phyloP scores from a whole-genome alignment of 2,888 invertebrate genomes.

The Plusia festucae region DNA sequence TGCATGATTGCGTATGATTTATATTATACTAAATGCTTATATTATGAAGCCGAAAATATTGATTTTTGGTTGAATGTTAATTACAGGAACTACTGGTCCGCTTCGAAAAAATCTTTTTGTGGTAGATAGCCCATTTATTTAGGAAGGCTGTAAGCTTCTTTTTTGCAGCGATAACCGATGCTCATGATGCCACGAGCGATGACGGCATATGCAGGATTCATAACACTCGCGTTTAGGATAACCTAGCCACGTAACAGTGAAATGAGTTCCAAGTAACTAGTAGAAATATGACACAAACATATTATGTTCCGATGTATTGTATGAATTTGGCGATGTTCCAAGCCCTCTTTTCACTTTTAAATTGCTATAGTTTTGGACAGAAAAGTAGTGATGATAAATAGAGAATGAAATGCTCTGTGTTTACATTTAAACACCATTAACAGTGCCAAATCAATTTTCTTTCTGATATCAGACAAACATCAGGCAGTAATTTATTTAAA shows the following conservation, averaged over 20 bases:
- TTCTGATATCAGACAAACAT: background rate
- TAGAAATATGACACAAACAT: conserved; percentile 14
- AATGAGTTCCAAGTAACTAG: background rate
- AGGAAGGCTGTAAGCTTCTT: too few relatives aligned
- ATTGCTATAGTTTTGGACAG: conserved; percentile 45
- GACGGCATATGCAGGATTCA: background rate
- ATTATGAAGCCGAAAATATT: too few relatives aligned
- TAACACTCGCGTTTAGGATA: background rate
- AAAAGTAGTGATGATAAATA: conserved; percentile 43
- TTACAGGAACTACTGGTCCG: too few relatives aligned
- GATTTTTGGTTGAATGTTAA: too few relatives aligned
- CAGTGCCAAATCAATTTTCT: background rate
- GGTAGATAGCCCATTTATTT: too few relatives aligned
- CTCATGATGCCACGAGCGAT: too few relatives aligned
- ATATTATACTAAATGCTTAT: too few relatives aligned
- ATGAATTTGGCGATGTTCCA: conserved; percentile 34
- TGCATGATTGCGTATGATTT: too few relatives aligned
- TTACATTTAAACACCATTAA: background rate
- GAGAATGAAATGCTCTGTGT: conserved; percentile 20
- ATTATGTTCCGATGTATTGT: background rate
- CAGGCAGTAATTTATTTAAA: background rate
- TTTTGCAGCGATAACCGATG: too few relatives aligned
- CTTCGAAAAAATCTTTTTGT: too few relatives aligned
- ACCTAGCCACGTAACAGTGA: background rate
- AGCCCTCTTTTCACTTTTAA: conserved; percentile 35